Conservation (phyloP, 1,140 invertebrate species). For the Cherax quadricarinatus region DNA sequence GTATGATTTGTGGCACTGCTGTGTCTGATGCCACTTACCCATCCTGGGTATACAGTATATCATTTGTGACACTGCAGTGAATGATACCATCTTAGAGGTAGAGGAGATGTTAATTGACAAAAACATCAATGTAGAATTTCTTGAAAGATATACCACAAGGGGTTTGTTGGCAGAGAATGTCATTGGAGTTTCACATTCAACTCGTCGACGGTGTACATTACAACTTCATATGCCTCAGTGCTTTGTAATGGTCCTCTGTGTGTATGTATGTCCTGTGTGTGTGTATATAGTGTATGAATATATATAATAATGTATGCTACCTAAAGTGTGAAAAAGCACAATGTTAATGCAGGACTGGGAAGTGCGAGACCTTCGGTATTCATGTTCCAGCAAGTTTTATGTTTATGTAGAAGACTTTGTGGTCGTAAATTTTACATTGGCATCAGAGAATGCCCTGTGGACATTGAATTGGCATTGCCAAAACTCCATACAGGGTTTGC, state of each 20-base stretch:
- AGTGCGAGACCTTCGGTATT: too few relatives aligned
- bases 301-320: neutral
- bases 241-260: neutral
- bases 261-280: neutral
- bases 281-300: too few relatives aligned
- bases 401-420: too few relatives aligned
- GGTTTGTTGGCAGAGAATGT: neutral
- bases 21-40: neutral
- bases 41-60: neutral
- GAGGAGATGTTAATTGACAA: neutral
- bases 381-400: too few relatives aligned
- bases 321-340: neutral
- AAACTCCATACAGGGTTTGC: too few relatives aligned
- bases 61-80: too few relatives aligned
- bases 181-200: neutral
- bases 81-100: too few relatives aligned
- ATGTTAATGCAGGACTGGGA: neutral
- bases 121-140: neutral
- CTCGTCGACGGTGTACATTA: conserved; percentile 2
- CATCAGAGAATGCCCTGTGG: too few relatives aligned
- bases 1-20: neutral
- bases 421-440: too few relatives aligned
- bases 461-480: too few relatives aligned
- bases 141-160: neutral
- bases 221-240: conserved; percentile 5